Conservation (phyloP, 2,797 vertebrate species). For the Anas acuta region DNA sequence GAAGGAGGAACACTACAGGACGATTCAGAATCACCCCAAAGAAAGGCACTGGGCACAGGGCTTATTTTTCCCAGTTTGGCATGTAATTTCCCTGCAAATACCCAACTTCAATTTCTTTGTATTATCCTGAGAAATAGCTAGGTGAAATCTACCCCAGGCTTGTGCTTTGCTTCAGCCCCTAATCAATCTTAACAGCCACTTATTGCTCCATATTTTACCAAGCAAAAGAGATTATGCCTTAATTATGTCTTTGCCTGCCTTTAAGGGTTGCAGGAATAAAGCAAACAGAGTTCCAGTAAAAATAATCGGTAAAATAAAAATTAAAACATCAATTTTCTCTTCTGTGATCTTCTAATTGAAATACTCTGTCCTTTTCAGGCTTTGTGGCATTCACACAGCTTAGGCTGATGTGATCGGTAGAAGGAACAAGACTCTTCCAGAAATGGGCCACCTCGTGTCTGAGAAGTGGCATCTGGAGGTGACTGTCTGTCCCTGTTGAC, state of each 20-base stretch:
- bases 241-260: neutral
- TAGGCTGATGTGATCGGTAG: neutral
- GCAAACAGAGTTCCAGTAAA: neutral
- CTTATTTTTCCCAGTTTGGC: neutral
- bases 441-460: neutral
- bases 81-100: neutral
- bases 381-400: neutral
- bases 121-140: neutral
- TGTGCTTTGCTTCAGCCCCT: neutral
- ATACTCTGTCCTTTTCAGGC: neutral
- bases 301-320: slow-evolving; percentile 23
- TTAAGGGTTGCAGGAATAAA: neutral
- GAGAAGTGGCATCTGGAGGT: neutral
- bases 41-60: neutral
- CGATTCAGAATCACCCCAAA: neutral
- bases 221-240: slow-evolving; percentile 18
- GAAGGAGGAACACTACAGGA: neutral
- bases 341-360: neutral
- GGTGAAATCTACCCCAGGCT: neutral
- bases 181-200: slow-evolving; percentile 17
- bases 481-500: neutral
- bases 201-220: slow-evolving; percentile 38
- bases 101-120: neutral
- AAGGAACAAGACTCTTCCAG: neutral
- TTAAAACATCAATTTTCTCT: slow-evolving; percentile 8